Base-by-base conservation (phyloP, 2,797 vertebrate genomes). In the Octomys mimax region DNA sequence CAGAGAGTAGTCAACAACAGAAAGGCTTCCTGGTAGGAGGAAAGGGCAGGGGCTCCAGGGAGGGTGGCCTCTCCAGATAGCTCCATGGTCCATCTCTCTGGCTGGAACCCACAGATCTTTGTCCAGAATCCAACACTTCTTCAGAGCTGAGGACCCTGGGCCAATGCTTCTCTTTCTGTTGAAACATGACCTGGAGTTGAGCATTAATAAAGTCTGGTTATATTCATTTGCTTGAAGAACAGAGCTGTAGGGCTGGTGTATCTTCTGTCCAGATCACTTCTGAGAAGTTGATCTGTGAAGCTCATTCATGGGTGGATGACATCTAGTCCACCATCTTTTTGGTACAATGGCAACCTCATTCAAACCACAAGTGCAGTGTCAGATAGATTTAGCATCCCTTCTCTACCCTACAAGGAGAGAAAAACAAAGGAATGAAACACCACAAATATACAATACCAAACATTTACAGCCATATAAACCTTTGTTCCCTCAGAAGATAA, bases 201-300 rank as follows among this genome's bases (percentile, higher is more conserved):
- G 83, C 87, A 22, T 21, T 24, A 71, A 70, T 10, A 49, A 49
- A 82, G 61, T 89, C 28, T 80, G 70, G n/a, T 88, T 0, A 0
- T 62, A 11, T 77, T 95, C 39, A 75, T 89, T 16, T 64, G 94
- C 85, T 36, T 57, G 71, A 86, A 95, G 86, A 93, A 24, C 24
- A 6, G 2, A 5, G 22, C 71, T 95, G 39, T 10, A 2, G 92
- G 91, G 85, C 62, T n/a, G 66, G n/a, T 28, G 33, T 6, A 8
- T 31, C 46, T 26, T 73, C 0, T 64, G 89, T 36, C 54, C 39
- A 28, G 94, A 79, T 61, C 36, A 75, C 0, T 33, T n/a, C 46
- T 84, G 84, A 18, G 42, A 84, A 57, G 77, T 82, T 71, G 77
- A 1, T 78, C 70, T 95, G 75, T 64, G 52, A 66, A n/a, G 52